Evolutionary conservation across 2,888 invertebrate species (phyloP), one percentile per base, ranked within the genome.

Genomic region (Lasius platythorax): DNA sequence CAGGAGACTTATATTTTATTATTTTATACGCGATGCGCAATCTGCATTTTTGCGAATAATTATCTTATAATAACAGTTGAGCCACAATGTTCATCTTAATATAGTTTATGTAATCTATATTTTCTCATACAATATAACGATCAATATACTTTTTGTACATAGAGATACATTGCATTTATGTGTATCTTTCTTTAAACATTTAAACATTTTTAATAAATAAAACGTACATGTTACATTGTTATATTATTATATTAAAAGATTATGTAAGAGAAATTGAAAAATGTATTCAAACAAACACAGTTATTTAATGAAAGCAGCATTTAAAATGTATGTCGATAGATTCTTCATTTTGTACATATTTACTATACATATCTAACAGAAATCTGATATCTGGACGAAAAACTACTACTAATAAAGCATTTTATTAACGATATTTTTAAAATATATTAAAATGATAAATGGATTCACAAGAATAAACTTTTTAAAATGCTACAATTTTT

Each of bases 31-130:
- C 43, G 40, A 74, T 40, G 43, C 43, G 4, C 40, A 75, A 67
- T 75, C n/a, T 30, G 37, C 4, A 70, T 79, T 33, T 79, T 46
- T 79, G 58, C 58, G 18, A 70, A 30, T 33, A 70, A 79, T 61
- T 79, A 79, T 68, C n/a, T 76, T 28, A 56, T 37, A 18, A 76
- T 56, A 56, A 56, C 37, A n/a, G 53, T 18, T 64, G 46, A 75
- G 46, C 64, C 46, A 46, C 33, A 37, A 67, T 18, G 53, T 56
- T 23, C 8, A 40, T 56, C 12, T 78, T 79, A 79, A 61, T 28
- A 61, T 12, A 46, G 72, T 61, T 72, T 43, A 33, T 23, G 37
- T 18, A 61, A 37, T 46, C 18, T 68, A 67, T 56, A 68, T 50
- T 56, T 43, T 53, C 6, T 56, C 9, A 70, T n/a, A 8, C 46